Conservation (phyloP, 2,888 invertebrate species). For the Brenthis hecate region DNA sequence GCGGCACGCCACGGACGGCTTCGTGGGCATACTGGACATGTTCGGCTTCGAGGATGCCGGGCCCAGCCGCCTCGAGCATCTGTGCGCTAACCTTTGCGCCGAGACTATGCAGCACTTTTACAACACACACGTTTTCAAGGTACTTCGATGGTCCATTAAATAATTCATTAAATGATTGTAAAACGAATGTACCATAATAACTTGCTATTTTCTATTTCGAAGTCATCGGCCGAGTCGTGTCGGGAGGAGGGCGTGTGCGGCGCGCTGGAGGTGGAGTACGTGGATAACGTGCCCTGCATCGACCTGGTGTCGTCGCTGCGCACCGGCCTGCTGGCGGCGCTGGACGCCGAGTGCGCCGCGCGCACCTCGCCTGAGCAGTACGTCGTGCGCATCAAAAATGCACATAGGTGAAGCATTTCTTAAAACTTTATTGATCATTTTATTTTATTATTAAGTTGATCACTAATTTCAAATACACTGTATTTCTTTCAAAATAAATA, state of each 20-base stretch:
- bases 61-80: slow-evolving; percentile 94
- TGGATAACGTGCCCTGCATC: slow-evolving; percentile 97
- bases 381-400: slow-evolving; percentile 62
- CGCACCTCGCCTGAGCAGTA: slow-evolving; percentile 85
- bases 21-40: slow-evolving; percentile 97
- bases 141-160: slow-evolving; percentile 50
- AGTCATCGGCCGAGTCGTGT: slow-evolving; percentile 86
- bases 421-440: background rate
- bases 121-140: slow-evolving; percentile 98
- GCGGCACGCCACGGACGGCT: slow-evolving; percentile 95
- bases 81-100: slow-evolving; percentile 97
- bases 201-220: background rate
- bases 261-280: slow-evolving; percentile 95
- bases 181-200: background rate
- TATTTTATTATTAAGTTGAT: background rate
- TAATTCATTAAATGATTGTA: background rate
- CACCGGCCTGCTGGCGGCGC: slow-evolving; percentile 94
- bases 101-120: slow-evolving; percentile 99
- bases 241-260: slow-evolving; percentile 95
- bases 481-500: background rate
- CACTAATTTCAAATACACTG: no score
- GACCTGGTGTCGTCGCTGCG: slow-evolving; percentile 96
- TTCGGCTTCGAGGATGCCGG: slow-evolving; percentile 97
- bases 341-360: slow-evolving; percentile 95
- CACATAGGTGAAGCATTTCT: slow-evolving; percentile 53